Conservation (phyloP, 2,113 vertebrate genomes). For the Tychaedon coryphoeus region DNA sequence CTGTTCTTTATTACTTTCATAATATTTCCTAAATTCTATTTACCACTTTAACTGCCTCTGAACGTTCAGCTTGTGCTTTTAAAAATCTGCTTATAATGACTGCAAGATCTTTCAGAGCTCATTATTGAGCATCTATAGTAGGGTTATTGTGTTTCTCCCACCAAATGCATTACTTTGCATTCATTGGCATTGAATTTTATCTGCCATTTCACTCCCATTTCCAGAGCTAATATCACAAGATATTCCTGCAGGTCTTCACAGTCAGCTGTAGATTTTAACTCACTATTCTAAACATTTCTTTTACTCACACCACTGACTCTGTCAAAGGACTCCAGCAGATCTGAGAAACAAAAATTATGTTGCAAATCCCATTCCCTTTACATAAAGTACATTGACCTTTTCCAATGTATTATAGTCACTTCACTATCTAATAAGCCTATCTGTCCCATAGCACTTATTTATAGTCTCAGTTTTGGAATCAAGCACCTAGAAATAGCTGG, state of each 20-base stretch:
- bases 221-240: background rate
- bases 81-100: slow-evolving; percentile 12
- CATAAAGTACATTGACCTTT: background rate
- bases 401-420: background rate
- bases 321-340: background rate
- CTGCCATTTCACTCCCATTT: slow-evolving; percentile 3
- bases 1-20: background rate
- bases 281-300: background rate
- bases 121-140: background rate
- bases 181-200: slow-evolving; percentile 19
- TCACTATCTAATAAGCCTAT: background rate
- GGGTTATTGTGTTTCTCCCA: background rate
- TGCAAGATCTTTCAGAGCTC: background rate
- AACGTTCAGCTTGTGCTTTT: slow-evolving; percentile 21
- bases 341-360: background rate
- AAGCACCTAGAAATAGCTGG: background rate
- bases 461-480: background rate
- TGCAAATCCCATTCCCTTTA: background rate
- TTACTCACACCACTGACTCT: background rate
- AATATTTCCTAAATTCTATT: slow-evolving; percentile 26
- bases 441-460: background rate
- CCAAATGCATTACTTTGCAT: background rate
- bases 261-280: background rate
- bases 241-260: background rate
- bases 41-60: background rate